These are phyloP conservation scores for Ibycter americanus DNA, from an alignment of 2,797 vertebrate genomes.

Conservation along the genomic window DNA sequence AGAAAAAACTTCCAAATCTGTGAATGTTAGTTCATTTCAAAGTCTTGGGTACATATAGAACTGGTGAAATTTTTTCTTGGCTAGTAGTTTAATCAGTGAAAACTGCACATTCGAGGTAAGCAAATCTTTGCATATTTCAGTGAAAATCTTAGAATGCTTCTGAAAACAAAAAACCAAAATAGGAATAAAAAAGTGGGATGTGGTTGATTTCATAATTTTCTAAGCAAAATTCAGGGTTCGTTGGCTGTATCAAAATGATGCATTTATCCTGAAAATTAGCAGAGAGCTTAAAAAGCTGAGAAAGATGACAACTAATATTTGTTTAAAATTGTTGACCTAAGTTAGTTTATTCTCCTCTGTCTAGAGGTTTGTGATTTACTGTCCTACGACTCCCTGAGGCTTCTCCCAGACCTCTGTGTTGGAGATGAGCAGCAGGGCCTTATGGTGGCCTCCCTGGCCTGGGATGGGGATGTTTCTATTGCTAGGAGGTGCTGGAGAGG, in stretches of 20 bases:
- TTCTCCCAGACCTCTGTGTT: not conserved
- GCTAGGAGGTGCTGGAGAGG: rapidly evolving
- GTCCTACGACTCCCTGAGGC: not conserved
- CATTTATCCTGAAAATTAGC: not conserved
- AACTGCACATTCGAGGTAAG: not conserved
- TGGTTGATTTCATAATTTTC: not conserved
- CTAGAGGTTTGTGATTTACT: not conserved
- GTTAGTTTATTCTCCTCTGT: not conserved
- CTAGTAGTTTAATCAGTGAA: not conserved
- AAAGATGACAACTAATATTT: not conserved
- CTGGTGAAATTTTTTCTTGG: not conserved
- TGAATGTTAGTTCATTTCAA: not conserved
- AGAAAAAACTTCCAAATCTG: not conserved
- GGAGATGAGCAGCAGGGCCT: not conserved
- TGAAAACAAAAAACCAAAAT: not conserved
- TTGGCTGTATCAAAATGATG: not conserved
- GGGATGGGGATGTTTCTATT: not conserved
- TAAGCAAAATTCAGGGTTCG: not conserved
- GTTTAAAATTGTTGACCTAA: not conserved
- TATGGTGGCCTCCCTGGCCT: not conserved
- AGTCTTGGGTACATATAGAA: not conserved
- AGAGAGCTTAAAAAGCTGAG: not conserved
- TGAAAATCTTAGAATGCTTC: not conserved
- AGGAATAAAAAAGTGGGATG: not conserved
- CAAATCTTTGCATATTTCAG: not conserved